Conservation (phyloP, 2,888 invertebrate species). For the Lepidochrysops patricia region DNA sequence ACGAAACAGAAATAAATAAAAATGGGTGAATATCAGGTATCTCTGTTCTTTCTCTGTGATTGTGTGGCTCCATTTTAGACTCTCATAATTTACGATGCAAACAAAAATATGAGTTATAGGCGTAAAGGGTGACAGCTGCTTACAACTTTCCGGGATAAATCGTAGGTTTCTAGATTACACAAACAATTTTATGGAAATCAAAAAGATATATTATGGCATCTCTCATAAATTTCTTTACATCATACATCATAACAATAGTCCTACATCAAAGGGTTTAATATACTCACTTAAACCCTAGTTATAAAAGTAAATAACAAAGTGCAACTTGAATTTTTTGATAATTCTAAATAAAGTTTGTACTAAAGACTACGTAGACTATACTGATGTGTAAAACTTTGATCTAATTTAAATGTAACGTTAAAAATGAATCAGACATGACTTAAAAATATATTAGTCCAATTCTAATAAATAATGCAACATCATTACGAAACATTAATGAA, state of each 20-base stretch:
- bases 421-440: neutral
- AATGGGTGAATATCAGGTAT: neutral
- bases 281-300: neutral
- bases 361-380: too few relatives aligned
- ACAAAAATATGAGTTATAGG: conserved; percentile 56
- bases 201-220: conserved; percentile 12
- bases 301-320: too few relatives aligned
- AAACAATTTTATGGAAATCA: conserved; percentile 17
- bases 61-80: conserved; percentile 31
- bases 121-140: conserved; percentile 44
- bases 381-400: too few relatives aligned
- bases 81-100: conserved; percentile 47
- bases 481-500: neutral
- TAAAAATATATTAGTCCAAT: neutral
- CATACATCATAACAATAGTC: neutral
- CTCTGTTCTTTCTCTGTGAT: neutral
- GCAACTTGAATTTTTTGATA: neutral
- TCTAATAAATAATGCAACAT: neutral
- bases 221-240: conserved; percentile 8
- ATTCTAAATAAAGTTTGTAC: too few relatives aligned
- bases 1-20: too few relatives aligned
- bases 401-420: neutral
- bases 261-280: conserved; percentile 11
- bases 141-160: conserved; percentile 47
- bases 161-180: conserved; percentile 29